Evolutionary conservation across 2,888 invertebrate genomes (phyloP), one percentile per base, ranked within the genome.

Genomic region (Chrysodeixis includens): DNA sequence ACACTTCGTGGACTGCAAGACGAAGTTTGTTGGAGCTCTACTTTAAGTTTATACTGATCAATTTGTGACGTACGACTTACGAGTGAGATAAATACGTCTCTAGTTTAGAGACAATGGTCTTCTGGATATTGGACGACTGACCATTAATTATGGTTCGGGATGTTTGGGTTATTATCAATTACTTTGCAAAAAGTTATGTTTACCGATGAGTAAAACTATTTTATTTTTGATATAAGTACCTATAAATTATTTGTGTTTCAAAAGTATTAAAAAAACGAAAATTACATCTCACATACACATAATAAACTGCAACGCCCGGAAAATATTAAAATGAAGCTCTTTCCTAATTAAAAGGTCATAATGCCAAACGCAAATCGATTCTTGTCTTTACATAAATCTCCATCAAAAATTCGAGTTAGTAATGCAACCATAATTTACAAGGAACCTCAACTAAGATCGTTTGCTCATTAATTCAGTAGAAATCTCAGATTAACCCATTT

Each of bases 1-100:
- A 71, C 70, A 67, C 62, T 79, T 69, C n/a, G 65, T 2, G 46
- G 58, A 56, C 52, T 22, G 53, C 22, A 62, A 69, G 44, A 74
- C 54, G 30, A 44, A 57, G 59, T 54, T 62, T 46, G 67, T 71
- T n/a, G 30, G 20, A 56, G 18, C 53, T 59, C 10, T 22, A 40
- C 62, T 46, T 22, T 26, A 46, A 66, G 4, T 14, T 40, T 18
- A 7, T 18, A 18, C 20, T 20, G 18, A 49, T 49, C 46, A 49
- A 49, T 49, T 49, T 46, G 46, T 18, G 18, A 46, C 46, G 16
- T 16, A 16, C 9, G 46, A 16, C 1, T 8, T 18, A 18, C 10
- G 46, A 9, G 1, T 9, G 18, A 40, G n/a, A 35, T 35, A 35
- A 12, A n/a, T 40, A 35, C 12, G n/a, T 6, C 0, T n/a, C 40